Conservation (phyloP, 1,140 invertebrate species). For the Dendroctonus valens region DNA sequence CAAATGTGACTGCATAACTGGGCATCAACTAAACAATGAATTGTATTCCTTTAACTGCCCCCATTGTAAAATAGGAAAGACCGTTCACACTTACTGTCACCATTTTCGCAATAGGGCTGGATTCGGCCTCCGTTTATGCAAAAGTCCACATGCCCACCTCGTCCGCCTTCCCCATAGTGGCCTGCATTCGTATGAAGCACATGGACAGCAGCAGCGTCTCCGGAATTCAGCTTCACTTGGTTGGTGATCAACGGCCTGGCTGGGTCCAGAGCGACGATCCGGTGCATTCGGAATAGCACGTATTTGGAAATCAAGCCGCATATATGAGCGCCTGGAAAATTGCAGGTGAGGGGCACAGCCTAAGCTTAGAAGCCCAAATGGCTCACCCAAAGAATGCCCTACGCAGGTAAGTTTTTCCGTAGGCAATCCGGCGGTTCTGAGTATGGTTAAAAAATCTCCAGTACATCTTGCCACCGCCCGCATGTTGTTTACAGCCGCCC, state of each 20-base stretch:
- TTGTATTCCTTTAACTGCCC: too few relatives aligned
- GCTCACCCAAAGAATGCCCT: constrained; percentile 66
- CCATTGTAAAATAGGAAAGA: too few relatives aligned
- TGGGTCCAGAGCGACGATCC: constrained; percentile 71
- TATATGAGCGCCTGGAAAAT: constrained; percentile 58
- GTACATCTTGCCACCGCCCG: constrained; percentile 65
- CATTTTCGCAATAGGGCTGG: constrained; percentile 70
- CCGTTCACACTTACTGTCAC: constrained; percentile 58
- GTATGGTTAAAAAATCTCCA: constrained; percentile 58
- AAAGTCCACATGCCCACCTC: constrained; percentile 70
- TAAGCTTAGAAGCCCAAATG: background rate
- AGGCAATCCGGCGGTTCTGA: constrained; percentile 61
- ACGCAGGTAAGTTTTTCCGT: constrained; percentile 66
- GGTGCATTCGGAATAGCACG: constrained; percentile 60
- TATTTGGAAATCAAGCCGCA: constrained; percentile 71
- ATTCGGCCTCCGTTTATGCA: constrained; percentile 72
- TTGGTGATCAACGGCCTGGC: constrained; percentile 67
- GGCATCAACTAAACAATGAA: constrained; percentile 54
- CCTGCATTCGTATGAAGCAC: constrained; percentile 75
- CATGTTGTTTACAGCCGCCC: constrained; percentile 66
- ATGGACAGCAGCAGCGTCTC: constrained; percentile 70
- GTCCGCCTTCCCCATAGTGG: constrained; percentile 67
- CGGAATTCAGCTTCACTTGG: constrained; percentile 62
- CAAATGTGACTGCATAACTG: constrained; percentile 73
- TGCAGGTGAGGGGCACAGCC: too few relatives aligned